Evolutionary conservation across 2,113 vertebrate species (phyloP).

Genomic region (Alosa alosa): DNA sequence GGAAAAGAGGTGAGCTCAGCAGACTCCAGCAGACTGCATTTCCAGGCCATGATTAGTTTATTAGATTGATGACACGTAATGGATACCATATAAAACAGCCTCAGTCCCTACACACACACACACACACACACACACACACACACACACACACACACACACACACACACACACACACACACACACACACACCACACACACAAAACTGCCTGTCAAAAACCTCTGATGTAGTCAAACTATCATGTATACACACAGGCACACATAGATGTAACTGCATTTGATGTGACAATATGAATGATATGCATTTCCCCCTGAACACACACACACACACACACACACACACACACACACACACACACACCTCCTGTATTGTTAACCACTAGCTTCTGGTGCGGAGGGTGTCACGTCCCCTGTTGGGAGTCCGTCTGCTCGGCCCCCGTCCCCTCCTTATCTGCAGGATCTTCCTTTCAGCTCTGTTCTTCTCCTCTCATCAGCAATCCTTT

Average conservation of each 20-base stretch:
- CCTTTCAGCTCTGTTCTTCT: background rate
- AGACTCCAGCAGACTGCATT: conserved; percentile 64
- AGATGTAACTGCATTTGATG: too few species aligned
- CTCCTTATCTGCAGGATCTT: conserved; percentile 4
- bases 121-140: background rate
- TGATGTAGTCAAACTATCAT: too few species aligned
- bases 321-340: background rate
- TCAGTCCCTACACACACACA: conserved; percentile 29
- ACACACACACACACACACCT: conserved; percentile 7
- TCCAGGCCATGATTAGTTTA: conserved; percentile 69
- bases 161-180: conserved; percentile 4
- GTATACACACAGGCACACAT: too few species aligned
- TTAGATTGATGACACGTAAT: conserved; percentile 67
- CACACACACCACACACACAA: background rate
- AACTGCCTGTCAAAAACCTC: too few species aligned
- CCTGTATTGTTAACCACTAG: background rate
- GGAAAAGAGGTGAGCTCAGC: conserved; percentile 61
- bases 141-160: conserved; percentile 8
- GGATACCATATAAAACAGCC: conserved; percentile 49
- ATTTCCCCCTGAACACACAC: background rate
- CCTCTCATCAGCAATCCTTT: conserved; percentile 29
- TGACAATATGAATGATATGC: too few species aligned
- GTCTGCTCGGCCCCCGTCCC: background rate
- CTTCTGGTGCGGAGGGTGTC: background rate
- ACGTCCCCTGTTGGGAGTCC: background rate